Percentiles rank a stretch among this genome's conserved stretches.
These are phyloP conservation scores for Eremophila alpestris DNA, from an alignment of 2,797 vertebrate species.

Conservation along the genomic window DNA sequence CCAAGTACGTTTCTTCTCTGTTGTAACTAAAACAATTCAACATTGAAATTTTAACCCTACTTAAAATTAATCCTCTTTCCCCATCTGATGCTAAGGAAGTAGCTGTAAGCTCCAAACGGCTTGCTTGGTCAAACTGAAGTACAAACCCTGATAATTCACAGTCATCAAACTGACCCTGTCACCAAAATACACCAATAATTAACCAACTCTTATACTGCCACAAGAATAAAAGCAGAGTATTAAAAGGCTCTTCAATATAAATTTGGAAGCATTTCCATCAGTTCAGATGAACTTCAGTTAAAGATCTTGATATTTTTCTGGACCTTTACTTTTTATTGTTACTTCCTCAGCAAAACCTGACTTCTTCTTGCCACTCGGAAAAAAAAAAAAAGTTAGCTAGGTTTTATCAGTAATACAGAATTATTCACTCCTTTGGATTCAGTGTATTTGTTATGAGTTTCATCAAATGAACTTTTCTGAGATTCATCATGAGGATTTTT, in stretches of 20 bases:
- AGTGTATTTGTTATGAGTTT: background rate
- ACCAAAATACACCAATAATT: background rate
- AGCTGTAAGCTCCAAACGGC: background rate
- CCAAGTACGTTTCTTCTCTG: background rate
- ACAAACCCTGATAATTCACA: background rate
- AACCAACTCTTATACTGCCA: background rate
- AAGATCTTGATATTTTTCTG: background rate
- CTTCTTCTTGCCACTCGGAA: background rate
- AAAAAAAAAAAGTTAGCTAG: background rate
- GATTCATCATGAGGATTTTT: conserved; percentile 8
- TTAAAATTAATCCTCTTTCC: background rate
- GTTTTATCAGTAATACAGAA: background rate
- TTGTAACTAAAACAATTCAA: background rate
- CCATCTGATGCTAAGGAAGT: background rate
- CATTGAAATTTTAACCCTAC: background rate
- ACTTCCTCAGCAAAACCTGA: background rate
- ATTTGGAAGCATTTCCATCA: background rate
- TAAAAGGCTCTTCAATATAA: background rate
- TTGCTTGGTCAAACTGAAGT: background rate
- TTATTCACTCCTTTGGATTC: background rate
- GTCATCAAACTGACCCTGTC: background rate
- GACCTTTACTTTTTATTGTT: background rate
- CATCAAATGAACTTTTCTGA: conserved; percentile 28
- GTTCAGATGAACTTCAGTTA: background rate
- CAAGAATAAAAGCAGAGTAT: background rate